Base-by-base conservation (phyloP, 2,888 invertebrate genomes). In the Catotricha subobsoleta region DNA sequence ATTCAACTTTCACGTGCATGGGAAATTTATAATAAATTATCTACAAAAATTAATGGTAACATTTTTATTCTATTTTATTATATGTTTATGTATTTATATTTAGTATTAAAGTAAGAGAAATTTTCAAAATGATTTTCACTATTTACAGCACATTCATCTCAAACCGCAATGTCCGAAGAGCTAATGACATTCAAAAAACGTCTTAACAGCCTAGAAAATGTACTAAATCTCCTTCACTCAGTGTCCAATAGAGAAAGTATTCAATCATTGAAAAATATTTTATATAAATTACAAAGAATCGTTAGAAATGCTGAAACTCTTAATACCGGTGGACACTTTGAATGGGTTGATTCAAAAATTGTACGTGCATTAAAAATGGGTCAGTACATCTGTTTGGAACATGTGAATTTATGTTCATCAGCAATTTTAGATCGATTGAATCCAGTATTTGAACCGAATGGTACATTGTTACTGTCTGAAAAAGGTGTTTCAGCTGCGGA, bases 381-480 rank as follows among this genome's bases (percentile, higher is more conserved):
- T 0, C 72, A 79, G 25, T 91, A 88, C 79, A 65, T 92, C 29
- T 65, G 88, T 37, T 65, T 91, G 43, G 90, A 91, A 60, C 91
- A 94, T 60, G 94, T 91, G 2, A 95, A 97, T 65, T 72, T 94
- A 41, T 94, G 94, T 57, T 90, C 92, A 48, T 79, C 97, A 1
- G 95, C 98, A 8, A 92, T 99, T 9, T 65, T 99, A 50, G 98
- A 99, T 62, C 76, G 98, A 48, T 67, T 99, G 13, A 99, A 99
- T 67, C 86, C 84, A 1, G 71, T 98, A 8, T 69, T 99, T 51
- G 99, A 99, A 65, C 87, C 90, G 0, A 76, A 80, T 49, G 98
- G 98, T 1, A 76, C 77, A 2, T 67, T 99, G 5, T 76, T 77
- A 41, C 74, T 99, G 43, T 84, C 88, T 2, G 98, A 98, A 66